A percentile compares a stretch with the other conserved stretches of the same genome.
phyloP scores from a whole-genome alignment of 2,797 vertebrate genomes.

The Liparis tanakae region DNA sequence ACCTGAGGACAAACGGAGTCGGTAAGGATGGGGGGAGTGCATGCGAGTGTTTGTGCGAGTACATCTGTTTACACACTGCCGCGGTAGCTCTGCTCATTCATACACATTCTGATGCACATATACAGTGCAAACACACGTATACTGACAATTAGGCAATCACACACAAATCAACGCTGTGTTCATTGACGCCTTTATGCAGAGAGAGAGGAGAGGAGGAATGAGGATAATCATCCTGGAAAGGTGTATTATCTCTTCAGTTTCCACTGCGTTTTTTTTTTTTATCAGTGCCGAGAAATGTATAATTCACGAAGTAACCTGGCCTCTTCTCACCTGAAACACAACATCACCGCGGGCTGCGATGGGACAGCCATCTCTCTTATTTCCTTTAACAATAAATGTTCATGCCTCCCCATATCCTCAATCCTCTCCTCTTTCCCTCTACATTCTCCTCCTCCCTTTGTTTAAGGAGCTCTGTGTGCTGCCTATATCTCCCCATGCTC shows the following conservation, averaged over 20 bases:
- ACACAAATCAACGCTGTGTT: neutral
- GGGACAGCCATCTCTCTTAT: conserved; percentile 71
- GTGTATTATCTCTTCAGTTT: conserved; percentile 42
- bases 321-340: conserved; percentile 67
- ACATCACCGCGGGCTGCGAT: conserved; percentile 57
- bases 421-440: conserved; percentile 44
- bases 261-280: conserved; percentile 41
- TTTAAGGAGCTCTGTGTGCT: conserved; percentile 21
- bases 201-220: conserved; percentile 22
- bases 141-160: conserved; percentile 26
- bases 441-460: conserved; percentile 40
- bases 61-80: conserved; percentile 59
- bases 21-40: conserved; percentile 54
- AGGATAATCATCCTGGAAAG: conserved; percentile 21
- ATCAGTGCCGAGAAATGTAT: conserved; percentile 49
- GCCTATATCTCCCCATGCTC: conserved; percentile 2
- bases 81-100: conserved; percentile 33
- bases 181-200: neutral
- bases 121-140: neutral
- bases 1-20: conserved; percentile 84
- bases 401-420: conserved; percentile 67
- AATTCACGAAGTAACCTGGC: conserved; percentile 68
- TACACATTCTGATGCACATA: conserved; percentile 71
- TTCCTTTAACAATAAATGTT: conserved; percentile 79
- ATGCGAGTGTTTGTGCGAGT: conserved; percentile 47